Base-by-base conservation (phyloP, 2,888 invertebrate species). In the Drosophila neonasuta region DNA sequence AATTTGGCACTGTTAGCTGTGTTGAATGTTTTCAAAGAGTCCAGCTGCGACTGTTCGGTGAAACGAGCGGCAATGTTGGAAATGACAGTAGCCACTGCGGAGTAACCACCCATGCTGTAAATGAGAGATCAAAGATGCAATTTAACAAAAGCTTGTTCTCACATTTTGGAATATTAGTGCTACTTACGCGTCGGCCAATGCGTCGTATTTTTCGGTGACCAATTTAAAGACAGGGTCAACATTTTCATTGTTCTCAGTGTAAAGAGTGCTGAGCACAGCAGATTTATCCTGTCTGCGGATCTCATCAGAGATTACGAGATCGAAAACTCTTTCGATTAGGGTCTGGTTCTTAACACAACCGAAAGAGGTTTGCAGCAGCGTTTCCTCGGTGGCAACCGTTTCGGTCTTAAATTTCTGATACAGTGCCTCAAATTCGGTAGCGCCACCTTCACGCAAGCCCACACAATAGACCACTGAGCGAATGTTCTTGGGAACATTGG, bases 381-480 rank as follows among this genome's bases (percentile, higher is more conserved):
- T 92, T 88, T 95, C 93, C 89, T 96, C 96, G 0, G 94, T 93
- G 42, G 95, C 94, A 1, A 95, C 92, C 36, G 93, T 92, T 54
- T 93, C 92, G 0, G 76, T 86, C 54, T 90, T 82, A 89, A 94
- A 96, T 69, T 93, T 92, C 0, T 91, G 74, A 93, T 94, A 95
- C 20, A 95, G 90, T 77, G 91, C 93, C 1, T 93, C 83, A 93
- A 95, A 97, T 68, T 95, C 94, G 0, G 88, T 87, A n/a, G 87
- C 79, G 0, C 90, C 91, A 0, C 95, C 95, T 32, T 93, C 88
- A n/a, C 93, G 92, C 8, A 97, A 91, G 1, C 93, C 95, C 17
- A 93, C 93, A 87, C 97, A 97, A 90, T 96, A 97, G 0, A 96
- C 95, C 54, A 93, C 92, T 24, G 92, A 90, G 55, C 95, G 94